Evolutionary conservation across 1,140 invertebrate genomes (phyloP).

Genomic region (Lordiphosa clarofinis): DNA sequence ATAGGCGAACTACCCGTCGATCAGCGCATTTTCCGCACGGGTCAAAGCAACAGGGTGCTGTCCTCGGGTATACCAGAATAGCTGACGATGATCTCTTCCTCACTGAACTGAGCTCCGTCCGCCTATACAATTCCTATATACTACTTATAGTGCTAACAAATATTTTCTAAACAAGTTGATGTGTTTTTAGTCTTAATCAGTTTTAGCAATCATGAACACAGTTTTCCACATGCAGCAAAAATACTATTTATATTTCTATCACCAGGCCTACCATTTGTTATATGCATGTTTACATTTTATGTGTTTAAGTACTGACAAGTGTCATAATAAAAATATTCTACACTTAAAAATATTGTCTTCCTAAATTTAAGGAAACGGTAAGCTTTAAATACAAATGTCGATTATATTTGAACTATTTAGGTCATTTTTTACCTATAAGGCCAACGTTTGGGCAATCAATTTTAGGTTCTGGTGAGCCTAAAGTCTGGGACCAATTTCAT

Average conservation of each 20-base stretch:
- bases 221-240: constrained; percentile 13
- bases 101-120: constrained; percentile 27
- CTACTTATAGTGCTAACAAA: constrained; percentile 10
- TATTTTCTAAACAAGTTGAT: constrained; percentile 17
- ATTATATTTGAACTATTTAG: too few relatives aligned
- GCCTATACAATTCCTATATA: constrained; percentile 8
- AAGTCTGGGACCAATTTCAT: too few relatives aligned
- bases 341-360: too few relatives aligned
- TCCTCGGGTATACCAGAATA: constrained; percentile 67
- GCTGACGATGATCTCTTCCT: constrained; percentile 18
- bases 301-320: constrained; percentile 2
- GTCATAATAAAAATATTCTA: background rate
- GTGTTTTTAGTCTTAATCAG: constrained; percentile 36
- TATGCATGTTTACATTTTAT: constrained; percentile 7
- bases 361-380: too few relatives aligned
- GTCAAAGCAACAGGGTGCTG: constrained; percentile 63
- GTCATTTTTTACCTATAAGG: too few relatives aligned
- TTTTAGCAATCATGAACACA: constrained; percentile 12
- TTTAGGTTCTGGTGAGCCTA: too few relatives aligned
- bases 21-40: constrained; percentile 85
- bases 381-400: too few relatives aligned
- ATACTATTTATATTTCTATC: constrained; percentile 7
- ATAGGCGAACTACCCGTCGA: constrained; percentile 86
- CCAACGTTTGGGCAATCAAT: too few relatives aligned
- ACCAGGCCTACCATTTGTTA: background rate